These are phyloP conservation scores for Drosophila meridiana DNA, from an alignment of 2,888 invertebrate genomes.

Conservation along the genomic window DNA sequence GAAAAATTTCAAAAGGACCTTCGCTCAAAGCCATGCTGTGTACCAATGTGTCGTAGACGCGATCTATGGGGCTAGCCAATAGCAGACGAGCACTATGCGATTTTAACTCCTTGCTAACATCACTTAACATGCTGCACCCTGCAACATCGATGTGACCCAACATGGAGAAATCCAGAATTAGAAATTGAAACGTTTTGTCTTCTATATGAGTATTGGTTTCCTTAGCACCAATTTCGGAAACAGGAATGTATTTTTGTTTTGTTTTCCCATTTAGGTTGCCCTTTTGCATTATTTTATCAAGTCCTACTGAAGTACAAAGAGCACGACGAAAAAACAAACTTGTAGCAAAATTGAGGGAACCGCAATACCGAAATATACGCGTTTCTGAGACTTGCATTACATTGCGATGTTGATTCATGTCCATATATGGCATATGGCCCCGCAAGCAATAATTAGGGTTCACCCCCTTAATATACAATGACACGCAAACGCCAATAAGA, in stretches of 20 bases:
- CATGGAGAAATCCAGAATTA: constrained; percentile 88
- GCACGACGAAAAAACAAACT: constrained; percentile 86
- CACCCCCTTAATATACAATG: constrained; percentile 89
- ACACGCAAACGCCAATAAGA: constrained; percentile 88
- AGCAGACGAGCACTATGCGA: constrained; percentile 86
- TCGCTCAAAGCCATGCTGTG: constrained; percentile 84
- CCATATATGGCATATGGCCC: constrained; percentile 89
- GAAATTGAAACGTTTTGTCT: constrained; percentile 71
- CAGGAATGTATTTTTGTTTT: constrained; percentile 54
- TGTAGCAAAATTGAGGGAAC: constrained; percentile 89
- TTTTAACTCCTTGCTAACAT: constrained; percentile 86
- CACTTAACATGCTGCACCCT: constrained; percentile 87
- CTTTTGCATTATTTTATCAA: constrained; percentile 76
- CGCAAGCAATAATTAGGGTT: constrained; percentile 88
- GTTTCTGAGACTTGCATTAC: constrained; percentile 88
- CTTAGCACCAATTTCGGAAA: constrained; percentile 57
- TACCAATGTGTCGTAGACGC: constrained; percentile 83
- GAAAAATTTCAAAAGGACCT: constrained; percentile 86
- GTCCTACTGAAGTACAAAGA: constrained; percentile 86
- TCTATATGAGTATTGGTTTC: constrained; percentile 33
- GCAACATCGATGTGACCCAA: constrained; percentile 88
- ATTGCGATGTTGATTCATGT: constrained; percentile 88
- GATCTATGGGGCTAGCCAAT: constrained; percentile 86
- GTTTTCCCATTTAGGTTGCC: constrained; percentile 16
- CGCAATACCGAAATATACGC: constrained; percentile 89